phyloP scores from a whole-genome alignment of 37 sponge, comb jelly and placozoan genomes.

The Crambe crambe region DNA sequence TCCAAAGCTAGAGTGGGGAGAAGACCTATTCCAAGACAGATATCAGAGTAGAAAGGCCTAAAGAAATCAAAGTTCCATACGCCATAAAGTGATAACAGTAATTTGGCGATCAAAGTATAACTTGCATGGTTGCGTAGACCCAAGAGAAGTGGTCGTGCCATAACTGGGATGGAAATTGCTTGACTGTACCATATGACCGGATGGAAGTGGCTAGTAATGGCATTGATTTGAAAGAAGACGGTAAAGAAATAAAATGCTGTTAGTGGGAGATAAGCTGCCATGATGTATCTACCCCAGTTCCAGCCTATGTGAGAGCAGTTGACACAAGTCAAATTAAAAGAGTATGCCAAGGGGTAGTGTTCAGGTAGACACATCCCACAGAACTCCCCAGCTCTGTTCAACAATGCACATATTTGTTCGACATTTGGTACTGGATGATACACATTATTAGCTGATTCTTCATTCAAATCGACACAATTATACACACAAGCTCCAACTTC shows the following conservation, averaged over 20 bases:
- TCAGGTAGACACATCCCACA: not conserved
- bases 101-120: not conserved
- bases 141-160: not conserved
- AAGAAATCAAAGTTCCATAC: constrained; percentile 49
- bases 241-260: not conserved
- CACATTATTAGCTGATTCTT: too few relatives aligned
- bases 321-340: not conserved
- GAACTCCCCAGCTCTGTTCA: too few relatives aligned
- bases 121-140: not conserved
- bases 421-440: too few relatives aligned
- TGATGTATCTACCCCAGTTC: not conserved
- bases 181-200: not conserved
- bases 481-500: too few relatives aligned
- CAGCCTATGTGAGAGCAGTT: not conserved
- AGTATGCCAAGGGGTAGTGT: not conserved
- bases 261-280: not conserved
- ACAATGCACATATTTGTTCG: too few relatives aligned
- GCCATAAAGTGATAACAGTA: constrained; percentile 11
- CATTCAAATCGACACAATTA: too few relatives aligned
- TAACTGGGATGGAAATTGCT: not conserved
- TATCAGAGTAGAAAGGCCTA: not conserved
- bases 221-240: not conserved
- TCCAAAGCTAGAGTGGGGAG: constrained; percentile 14
- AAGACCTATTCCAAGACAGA: constrained; percentile 11
- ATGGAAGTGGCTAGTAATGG: not conserved